phyloP scores from a whole-genome alignment of 1,140 invertebrate genomes.

The Magallana ariakensis region DNA sequence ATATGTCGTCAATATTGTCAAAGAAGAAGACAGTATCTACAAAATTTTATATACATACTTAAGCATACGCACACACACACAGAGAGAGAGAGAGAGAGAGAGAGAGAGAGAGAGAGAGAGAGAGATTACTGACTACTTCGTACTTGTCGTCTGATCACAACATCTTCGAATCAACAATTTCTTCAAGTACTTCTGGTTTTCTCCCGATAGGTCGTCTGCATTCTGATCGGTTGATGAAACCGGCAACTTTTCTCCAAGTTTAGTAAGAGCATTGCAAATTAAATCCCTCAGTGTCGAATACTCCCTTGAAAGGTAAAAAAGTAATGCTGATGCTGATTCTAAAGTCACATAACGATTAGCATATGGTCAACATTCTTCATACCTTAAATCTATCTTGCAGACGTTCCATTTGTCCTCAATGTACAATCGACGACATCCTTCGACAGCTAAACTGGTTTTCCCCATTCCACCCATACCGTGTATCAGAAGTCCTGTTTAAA shows the following conservation, averaged over 20 bases:
- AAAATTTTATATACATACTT: background rate
- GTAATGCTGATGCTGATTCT: background rate
- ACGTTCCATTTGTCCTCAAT: constrained; percentile 35
- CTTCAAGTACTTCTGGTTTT: background rate
- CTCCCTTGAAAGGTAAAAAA: background rate
- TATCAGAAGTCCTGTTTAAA: constrained; percentile 46
- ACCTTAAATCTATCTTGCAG: constrained; percentile 48
- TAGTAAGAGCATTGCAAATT: background rate
- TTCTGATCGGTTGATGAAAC: background rate
- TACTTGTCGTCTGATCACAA: too few relatives aligned
- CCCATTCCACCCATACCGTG: constrained; percentile 55
- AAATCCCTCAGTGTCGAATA: background rate
- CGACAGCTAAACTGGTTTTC: constrained; percentile 52
- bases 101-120: too few relatives aligned
- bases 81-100: too few relatives aligned
- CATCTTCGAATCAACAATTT: background rate
- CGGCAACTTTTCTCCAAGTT: background rate
- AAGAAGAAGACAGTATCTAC: background rate
- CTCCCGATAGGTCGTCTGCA: background rate
- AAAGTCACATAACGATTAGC: background rate
- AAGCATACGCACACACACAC: background rate
- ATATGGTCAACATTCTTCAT: background rate
- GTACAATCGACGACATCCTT: constrained; percentile 39
- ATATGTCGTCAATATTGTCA: background rate
- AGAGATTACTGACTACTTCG: too few relatives aligned